These are phyloP conservation scores for Toxonevra muliebris DNA, from an alignment of 2,888 invertebrate species.

Conservation along the genomic window DNA sequence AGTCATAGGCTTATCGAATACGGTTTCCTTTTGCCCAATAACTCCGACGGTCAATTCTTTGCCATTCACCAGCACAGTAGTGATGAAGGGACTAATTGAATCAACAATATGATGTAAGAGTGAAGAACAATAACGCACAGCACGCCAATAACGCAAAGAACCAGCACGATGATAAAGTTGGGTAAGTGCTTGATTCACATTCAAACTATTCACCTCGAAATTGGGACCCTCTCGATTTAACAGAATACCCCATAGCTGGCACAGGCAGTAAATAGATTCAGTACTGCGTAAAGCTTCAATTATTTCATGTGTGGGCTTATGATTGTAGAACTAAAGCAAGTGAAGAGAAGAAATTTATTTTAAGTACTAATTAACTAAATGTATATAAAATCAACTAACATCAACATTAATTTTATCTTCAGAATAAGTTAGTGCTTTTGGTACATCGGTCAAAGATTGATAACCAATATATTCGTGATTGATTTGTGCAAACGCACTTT, in stretches of 20 bases:
- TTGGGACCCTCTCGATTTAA: constrained; percentile 82
- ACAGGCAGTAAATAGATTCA: constrained; percentile 80
- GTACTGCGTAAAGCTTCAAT: constrained; percentile 75
- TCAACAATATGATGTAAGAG: constrained; percentile 94
- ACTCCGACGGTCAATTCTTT: constrained; percentile 96
- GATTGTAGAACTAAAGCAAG: constrained; percentile 67
- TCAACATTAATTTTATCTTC: constrained; percentile 71
- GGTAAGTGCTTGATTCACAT: constrained; percentile 76
- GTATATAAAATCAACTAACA: constrained; percentile 54
- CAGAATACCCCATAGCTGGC: constrained; percentile 85
- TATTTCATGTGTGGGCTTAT: constrained; percentile 78
- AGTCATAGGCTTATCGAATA: constrained; percentile 98
- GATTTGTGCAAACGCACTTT: constrained; percentile 87
- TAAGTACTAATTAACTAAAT: not conserved
- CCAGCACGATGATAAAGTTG: constrained; percentile 85
- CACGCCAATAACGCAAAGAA: constrained; percentile 87
- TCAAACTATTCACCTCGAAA: constrained; percentile 75
- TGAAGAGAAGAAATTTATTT: not conserved
- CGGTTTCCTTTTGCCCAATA: constrained; percentile 91
- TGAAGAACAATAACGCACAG: constrained; percentile 94
- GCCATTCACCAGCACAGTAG: constrained; percentile 95
- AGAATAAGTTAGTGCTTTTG: constrained; percentile 78
- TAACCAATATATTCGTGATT: constrained; percentile 93
- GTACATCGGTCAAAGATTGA: constrained; percentile 95
- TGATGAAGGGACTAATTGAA: constrained; percentile 97